phyloP scores from a whole-genome alignment of 2,888 invertebrate species.

The Netelia inedita region DNA sequence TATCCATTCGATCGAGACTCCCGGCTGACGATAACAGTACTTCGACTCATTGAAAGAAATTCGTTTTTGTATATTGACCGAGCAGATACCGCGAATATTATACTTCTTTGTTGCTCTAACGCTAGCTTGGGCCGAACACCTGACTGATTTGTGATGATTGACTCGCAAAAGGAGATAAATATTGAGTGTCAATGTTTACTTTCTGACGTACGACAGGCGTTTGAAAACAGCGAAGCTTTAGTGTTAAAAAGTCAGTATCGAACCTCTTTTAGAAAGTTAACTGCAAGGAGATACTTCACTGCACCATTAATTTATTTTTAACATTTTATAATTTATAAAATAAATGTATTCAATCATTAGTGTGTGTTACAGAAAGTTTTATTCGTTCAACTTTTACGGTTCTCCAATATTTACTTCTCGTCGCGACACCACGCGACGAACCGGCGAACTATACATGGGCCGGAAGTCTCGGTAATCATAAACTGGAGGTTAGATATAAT shows the following conservation, averaged over 20 bases:
- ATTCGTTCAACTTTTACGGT: background rate
- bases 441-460: background rate
- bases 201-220: background rate
- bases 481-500: background rate
- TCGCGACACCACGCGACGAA: background rate
- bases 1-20: background rate
- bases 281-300: background rate
- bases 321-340: background rate
- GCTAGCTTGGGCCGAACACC: background rate
- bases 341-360: background rate
- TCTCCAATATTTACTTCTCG: background rate
- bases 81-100: background rate
- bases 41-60: background rate
- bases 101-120: background rate
- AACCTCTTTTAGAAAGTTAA: background rate
- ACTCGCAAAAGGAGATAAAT: background rate
- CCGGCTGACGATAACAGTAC: background rate
- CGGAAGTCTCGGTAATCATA: background rate
- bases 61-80: background rate
- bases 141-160: background rate
- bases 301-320: too few relatives aligned
- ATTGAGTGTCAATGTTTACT: background rate
- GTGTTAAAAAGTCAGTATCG: background rate
- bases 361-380: background rate
- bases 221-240: background rate